phyloP scores from a whole-genome alignment of 2,797 vertebrate species.

The Peromyscus melanophrys region DNA sequence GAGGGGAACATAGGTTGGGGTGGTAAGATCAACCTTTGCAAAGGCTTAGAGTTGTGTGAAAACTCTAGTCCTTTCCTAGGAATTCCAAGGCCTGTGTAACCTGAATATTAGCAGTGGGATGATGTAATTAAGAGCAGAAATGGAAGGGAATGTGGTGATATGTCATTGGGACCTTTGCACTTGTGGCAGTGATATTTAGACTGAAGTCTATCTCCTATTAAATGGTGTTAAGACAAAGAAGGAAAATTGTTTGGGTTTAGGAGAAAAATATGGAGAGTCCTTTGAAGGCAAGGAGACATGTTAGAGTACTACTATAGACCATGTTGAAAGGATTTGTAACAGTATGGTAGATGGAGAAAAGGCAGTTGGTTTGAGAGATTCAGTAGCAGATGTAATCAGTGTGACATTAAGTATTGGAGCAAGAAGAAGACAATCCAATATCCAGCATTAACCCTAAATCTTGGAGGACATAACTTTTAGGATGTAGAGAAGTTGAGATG shows the following conservation, averaged over 20 bases:
- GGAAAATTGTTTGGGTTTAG: not conserved
- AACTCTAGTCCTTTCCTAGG: not conserved
- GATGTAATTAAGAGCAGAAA: not conserved
- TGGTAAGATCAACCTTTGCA: not conserved
- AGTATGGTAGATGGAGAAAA: not conserved
- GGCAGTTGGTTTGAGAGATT: not conserved
- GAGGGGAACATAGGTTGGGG: not conserved
- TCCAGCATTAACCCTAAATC: not conserved
- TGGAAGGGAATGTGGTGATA: not conserved
- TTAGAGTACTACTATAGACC: not conserved
- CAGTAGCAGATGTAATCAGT: not conserved
- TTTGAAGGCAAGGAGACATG: not conserved
- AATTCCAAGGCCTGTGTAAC: not conserved
- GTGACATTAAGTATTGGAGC: not conserved
- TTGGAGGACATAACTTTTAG: not conserved
- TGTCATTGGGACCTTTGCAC: not conserved
- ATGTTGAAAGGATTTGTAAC: not conserved
- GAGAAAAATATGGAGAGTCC: not conserved
- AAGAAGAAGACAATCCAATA: not conserved
- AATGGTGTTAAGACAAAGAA: not conserved
- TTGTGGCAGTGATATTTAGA: not conserved
- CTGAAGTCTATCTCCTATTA: not conserved
- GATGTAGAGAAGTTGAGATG: not conserved
- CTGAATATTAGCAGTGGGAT: not conserved
- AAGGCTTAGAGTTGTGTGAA: not conserved